Conservation (phyloP, 2,113 vertebrate species). For the Bufo gargarizans region DNA sequence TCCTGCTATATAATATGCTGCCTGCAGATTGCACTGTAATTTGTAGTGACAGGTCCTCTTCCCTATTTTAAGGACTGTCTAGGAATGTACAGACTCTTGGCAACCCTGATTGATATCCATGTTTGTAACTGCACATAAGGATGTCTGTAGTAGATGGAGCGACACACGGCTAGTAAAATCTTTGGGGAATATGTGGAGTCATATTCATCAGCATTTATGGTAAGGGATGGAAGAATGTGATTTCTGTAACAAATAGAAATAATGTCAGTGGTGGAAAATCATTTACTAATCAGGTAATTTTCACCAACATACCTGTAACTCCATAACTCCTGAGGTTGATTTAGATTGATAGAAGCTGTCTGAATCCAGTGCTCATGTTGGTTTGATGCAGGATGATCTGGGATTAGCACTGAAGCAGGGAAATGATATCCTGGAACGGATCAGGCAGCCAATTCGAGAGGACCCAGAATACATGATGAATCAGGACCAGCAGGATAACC, state of each 20-base stretch:
- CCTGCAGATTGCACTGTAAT: no score
- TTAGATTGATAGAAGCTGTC: not conserved
- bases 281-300: no score
- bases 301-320: no score
- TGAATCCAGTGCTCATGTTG: not conserved
- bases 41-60: no score
- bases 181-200: no score
- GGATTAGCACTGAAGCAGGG: conserved; percentile 81
- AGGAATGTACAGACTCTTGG: no score
- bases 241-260: not conserved
- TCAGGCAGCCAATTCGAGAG: conserved; percentile 80
- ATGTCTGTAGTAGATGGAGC: not conserved
- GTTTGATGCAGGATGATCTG: conserved; percentile 79
- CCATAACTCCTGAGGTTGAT: not conserved
- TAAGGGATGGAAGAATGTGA: no score
- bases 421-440: conserved; percentile 78
- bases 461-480: conserved; percentile 84
- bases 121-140: no score
- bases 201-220: no score
- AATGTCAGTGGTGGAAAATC: not conserved
- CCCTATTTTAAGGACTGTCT: no score
- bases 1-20: no score
- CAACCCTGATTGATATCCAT: no score
- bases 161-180: not conserved
- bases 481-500: conserved; percentile 91